Percentiles rank a stretch among this genome's conserved stretches.
phyloP scores from a whole-genome alignment of 2,888 invertebrate genomes.

The Protodeltote pygarga region DNA sequence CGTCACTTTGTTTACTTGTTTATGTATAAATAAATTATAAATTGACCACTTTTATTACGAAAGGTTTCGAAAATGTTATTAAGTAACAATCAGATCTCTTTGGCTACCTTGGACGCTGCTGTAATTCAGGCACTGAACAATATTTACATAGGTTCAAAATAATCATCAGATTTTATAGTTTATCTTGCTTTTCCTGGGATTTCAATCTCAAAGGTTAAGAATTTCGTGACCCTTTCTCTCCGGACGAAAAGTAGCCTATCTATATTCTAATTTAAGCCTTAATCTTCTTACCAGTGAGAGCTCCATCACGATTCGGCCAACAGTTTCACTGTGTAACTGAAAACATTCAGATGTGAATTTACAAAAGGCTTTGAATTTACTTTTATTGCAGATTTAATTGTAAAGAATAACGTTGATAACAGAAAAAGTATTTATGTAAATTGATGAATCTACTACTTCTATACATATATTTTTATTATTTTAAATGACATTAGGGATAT shows the following conservation, averaged over 20 bases:
- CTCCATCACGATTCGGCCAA: slow-evolving; percentile 25
- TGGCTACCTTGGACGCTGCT: background rate
- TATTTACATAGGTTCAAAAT: slow-evolving; percentile 5
- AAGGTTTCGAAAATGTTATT: too few species aligned
- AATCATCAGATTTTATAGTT: slow-evolving; percentile 27
- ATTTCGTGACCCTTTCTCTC: slow-evolving; percentile 36
- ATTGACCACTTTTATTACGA: too few species aligned
- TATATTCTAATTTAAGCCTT: slow-evolving; percentile 43
- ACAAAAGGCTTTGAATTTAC: slow-evolving; percentile 5
- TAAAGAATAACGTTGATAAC: too few species aligned
- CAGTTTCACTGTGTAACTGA: slow-evolving; percentile 12
- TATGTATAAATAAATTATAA: too few species aligned
- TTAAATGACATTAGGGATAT: too few species aligned
- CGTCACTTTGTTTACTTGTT: too few species aligned
- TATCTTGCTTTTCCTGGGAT: slow-evolving; percentile 22
- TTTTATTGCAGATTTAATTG: slow-evolving; percentile 4
- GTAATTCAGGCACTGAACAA: background rate
- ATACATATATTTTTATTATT: too few species aligned
- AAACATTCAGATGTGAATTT: slow-evolving; percentile 24
- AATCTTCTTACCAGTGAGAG: slow-evolving; percentile 35
- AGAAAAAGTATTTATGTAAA: too few species aligned
- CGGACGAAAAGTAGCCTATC: slow-evolving; percentile 34
- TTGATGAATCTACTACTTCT: too few species aligned
- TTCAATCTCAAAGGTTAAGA: slow-evolving; percentile 34
- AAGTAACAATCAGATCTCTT: too few species aligned